Evolutionary conservation across 2,797 vertebrate genomes (phyloP), one percentile per base, ranked within the genome.

Genomic region (Coracias cyanogaster): DNA sequence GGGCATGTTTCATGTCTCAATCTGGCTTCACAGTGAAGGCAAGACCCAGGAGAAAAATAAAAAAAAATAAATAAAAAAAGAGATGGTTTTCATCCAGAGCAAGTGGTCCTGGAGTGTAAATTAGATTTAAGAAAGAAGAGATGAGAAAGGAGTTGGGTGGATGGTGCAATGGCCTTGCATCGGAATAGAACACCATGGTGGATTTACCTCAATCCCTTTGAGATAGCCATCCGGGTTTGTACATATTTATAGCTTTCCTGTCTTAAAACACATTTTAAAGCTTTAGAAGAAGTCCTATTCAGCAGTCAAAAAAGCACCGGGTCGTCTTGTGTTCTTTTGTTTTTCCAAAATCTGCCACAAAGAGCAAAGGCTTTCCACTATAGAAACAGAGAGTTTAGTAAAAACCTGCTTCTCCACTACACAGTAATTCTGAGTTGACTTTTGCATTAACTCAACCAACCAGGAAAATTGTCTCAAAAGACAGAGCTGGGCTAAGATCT

Each of bases 141-240:
- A 10, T 49, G 66, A 62, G 31, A 25, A 69, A 81, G 28, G 20
- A 51, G 10, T 6, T 66, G 51, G 15, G 12, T 76, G 15, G 4
- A 24, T 25, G 55, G 35, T 54, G 26, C 5, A 24, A 3, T 26
- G 51, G 7, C 25, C 49, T 29, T 74, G 6, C 29, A 20, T 22
- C 1, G 1, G 22, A 45, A 45, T 69, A 29, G 69, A 60, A 52
- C 28, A 35, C 1, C 0, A 1, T 4, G 29, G 39, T 71, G 37
- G 33, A 70, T 88, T 64, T 83, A 22, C 64, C 16, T 41, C 52
- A 29, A 39, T 22, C 11, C 21, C 15, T 35, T 49, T n/a, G 41
- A 79, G 46, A 12, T 6, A 62, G 12, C 16, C 31, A 13, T 35
- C 31, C 80, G 60, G 12, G 21, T 62, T 83, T 81, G 12, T 31